phyloP scores from a whole-genome alignment of 2,113 vertebrate species.

The Aegotheles bennettii region DNA sequence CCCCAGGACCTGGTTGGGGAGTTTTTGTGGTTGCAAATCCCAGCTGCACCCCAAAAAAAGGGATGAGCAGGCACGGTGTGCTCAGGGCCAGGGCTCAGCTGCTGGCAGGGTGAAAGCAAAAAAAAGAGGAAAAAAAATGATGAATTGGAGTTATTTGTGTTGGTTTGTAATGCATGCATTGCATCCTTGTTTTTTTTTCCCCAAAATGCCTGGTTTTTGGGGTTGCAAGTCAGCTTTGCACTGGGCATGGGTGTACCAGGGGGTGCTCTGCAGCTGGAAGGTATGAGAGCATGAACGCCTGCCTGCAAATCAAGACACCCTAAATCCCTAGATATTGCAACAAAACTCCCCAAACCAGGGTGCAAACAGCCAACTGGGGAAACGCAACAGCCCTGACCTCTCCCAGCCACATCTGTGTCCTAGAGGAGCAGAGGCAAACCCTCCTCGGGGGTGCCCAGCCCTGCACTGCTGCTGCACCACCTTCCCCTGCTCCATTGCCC shows the following conservation, averaged over 20 bases:
- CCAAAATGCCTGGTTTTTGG: rapidly evolving
- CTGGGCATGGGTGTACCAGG: not conserved
- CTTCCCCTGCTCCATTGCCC: not conserved
- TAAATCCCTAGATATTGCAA: not conserved
- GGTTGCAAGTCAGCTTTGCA: not conserved
- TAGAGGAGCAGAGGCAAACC: too few relatives aligned
- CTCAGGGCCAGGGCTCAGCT: not conserved
- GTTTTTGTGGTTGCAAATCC: not conserved
- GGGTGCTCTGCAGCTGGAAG: not conserved
- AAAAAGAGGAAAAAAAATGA: not conserved
- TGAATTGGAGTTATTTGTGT: not conserved
- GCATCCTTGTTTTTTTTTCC: too few relatives aligned
- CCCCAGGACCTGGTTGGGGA: rapidly evolving
- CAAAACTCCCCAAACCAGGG: not conserved
- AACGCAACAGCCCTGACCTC: rapidly evolving
- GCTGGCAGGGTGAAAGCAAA: not conserved
- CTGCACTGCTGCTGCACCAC: not conserved
- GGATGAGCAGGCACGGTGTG: not conserved
- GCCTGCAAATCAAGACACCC: not conserved
- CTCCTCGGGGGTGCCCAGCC: too few relatives aligned
- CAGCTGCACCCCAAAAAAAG: not conserved
- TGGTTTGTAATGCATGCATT: too few relatives aligned
- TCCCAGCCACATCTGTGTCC: not conserved
- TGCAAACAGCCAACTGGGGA: not conserved
- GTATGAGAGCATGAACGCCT: not conserved